Conservation (phyloP, 2,888 invertebrate genomes). For the Heteromurus nitidus region DNA sequence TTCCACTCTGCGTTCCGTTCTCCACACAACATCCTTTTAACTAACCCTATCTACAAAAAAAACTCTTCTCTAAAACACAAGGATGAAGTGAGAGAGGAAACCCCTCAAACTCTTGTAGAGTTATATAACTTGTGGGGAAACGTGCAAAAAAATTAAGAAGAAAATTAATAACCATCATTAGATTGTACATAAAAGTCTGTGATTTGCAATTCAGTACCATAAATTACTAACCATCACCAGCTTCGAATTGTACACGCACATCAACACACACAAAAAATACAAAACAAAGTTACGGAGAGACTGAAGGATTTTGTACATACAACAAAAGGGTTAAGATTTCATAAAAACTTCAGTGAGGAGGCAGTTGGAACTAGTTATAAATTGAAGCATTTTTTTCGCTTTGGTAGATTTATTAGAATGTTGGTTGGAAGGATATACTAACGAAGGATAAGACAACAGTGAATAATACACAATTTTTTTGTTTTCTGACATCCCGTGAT, state of each 20-base stretch:
- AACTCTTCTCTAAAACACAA: no score
- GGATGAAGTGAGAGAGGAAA: neutral
- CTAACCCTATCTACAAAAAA: no score
- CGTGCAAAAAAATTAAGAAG: constrained; percentile 30
- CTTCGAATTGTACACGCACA: neutral
- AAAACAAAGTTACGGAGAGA: constrained; percentile 15
- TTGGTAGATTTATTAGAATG: no score
- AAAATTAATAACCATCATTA: constrained; percentile 6
- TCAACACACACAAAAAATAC: neutral
- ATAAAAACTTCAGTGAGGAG: neutral
- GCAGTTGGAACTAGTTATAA: neutral
- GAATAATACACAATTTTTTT: neutral
- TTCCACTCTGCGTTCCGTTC: constrained; percentile 29
- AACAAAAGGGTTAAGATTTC: neutral
- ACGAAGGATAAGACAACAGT: neutral
- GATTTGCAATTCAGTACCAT: constrained; percentile 50
- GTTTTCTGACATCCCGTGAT: no score
- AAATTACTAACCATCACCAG: constrained; percentile 18
- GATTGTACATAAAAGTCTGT: constrained; percentile 34
- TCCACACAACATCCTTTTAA: no score
- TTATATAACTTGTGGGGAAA: constrained; percentile 49
- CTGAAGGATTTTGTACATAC: constrained; percentile 19
- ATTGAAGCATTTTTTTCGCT: neutral
- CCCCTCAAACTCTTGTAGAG: constrained; percentile 23
- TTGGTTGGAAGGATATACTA: neutral